A percentile compares a stretch with the other conserved stretches of the same genome.
These are phyloP conservation scores for Hirundo rustica DNA, from an alignment of 2,797 vertebrate genomes.

Conservation along the genomic window DNA sequence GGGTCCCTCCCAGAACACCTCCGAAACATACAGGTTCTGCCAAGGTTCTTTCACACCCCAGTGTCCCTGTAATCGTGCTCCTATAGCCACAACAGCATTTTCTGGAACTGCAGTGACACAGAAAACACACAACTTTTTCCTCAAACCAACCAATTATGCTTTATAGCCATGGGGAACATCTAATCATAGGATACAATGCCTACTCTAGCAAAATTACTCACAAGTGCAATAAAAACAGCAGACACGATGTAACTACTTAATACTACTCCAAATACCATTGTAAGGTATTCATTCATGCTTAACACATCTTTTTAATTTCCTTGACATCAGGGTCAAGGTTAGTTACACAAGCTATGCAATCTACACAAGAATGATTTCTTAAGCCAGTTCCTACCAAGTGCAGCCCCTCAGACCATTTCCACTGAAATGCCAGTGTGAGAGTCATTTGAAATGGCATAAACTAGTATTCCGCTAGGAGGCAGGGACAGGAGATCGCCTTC, in stretches of 20 bases:
- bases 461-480: background rate
- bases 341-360: background rate
- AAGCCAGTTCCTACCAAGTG: background rate
- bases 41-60: background rate
- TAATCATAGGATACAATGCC: background rate
- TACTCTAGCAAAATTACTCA: background rate
- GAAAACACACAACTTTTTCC: background rate
- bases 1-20: background rate
- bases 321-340: background rate
- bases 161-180: background rate
- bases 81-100: background rate
- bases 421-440: background rate
- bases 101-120: background rate
- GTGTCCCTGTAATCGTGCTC: accelerated
- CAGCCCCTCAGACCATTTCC: background rate
- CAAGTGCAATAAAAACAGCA: background rate
- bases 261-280: background rate
- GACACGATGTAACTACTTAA: background rate
- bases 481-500: accelerated
- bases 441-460: background rate
- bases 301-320: background rate
- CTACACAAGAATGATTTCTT: background rate
- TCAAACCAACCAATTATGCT: background rate
- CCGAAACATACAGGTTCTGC: background rate
- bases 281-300: background rate